Base-by-base conservation (phyloP, 2,888 invertebrate genomes). In the Ophraella communa region DNA sequence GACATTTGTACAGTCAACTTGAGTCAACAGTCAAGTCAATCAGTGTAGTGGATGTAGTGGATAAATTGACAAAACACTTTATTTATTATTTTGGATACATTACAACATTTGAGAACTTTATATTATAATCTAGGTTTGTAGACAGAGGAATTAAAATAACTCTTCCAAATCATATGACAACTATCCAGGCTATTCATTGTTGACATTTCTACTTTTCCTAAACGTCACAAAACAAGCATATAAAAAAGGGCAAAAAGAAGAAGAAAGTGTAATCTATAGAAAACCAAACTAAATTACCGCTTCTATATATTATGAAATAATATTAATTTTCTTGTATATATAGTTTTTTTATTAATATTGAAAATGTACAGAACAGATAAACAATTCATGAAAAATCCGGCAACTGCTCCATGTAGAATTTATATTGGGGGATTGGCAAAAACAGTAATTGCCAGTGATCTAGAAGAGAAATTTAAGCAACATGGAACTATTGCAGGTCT, bases 361-460 rank as follows among this genome's bases (percentile, higher is more conserved):
- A 71, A 65, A 64, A 82, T 82, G 83, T 83, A 82, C 71, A 74
- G 82, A 61, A 78, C 81, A 20, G 82, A 82, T 71, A 82, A 82
- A 68, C 79, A 80, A 59, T 83, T 82, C 66, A 88, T 92, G 83
- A 89, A 90, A 79, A 91, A 94, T 81, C 91, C 92, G 11, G 83
- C 87, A 3, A 90, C 92, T 0, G 89, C 90, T 0, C 87, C 88
- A 69, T 87, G 90, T 61, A 86, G 95, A 54, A 89, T 95, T 70
- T 95, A 94, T 77, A 87, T 95, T 3, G 95, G 94, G 1, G 91
- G 92, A 73, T 79, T 95, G 59, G 88, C 89, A 51, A 85, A 85
- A 2, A 84, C 84, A 21, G 84, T 86, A 0, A 84, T 84, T 45
- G 86, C 87, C 56, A 83, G 84, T 60, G 88, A 88, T 73, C 78